phyloP scores from a whole-genome alignment of 2,888 invertebrate genomes.

The Steinernema carpocapsae region DNA sequence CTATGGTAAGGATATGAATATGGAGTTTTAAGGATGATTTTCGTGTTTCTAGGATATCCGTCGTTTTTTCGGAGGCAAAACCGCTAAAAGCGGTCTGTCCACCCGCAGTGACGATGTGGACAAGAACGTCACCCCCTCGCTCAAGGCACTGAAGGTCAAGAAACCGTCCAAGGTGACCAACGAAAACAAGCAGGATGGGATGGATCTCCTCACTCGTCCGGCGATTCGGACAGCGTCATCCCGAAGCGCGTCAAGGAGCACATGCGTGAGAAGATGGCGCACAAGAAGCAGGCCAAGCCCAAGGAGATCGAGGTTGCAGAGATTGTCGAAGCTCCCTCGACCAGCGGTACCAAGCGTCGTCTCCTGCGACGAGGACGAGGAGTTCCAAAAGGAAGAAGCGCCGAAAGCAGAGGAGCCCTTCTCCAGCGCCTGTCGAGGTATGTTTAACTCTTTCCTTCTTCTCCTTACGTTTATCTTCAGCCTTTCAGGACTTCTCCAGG shows the following conservation, averaged over 20 bases:
- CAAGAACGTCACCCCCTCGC: conserved; percentile 11
- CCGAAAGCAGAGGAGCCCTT: conserved; percentile 17
- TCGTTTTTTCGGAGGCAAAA: background rate
- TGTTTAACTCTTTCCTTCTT: background rate
- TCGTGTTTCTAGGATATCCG: too few relatives aligned
- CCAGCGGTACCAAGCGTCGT: too few relatives aligned
- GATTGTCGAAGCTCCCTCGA: background rate
- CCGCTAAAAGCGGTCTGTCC: background rate
- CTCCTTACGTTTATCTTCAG: too few relatives aligned
- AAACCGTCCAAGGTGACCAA: background rate
- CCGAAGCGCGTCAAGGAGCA: conserved; percentile 19
- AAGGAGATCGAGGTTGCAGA: background rate
- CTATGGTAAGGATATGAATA: background rate
- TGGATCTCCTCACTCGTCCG: background rate
- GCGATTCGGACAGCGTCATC: too few relatives aligned
- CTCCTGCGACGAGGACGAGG: too few relatives aligned
- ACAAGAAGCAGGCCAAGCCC: background rate
- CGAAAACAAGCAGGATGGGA: background rate
- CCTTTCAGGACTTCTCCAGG: conserved; percentile 16
- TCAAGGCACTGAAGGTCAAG: conserved; percentile 6
- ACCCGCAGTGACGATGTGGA: background rate
- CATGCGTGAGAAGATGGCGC: conserved; percentile 17
- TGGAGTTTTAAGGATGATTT: background rate
- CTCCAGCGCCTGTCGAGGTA: conserved; percentile 7
- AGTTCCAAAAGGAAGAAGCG: background rate